Conservation (phyloP, 1,140 invertebrate genomes). For the Uloborus diversus region DNA sequence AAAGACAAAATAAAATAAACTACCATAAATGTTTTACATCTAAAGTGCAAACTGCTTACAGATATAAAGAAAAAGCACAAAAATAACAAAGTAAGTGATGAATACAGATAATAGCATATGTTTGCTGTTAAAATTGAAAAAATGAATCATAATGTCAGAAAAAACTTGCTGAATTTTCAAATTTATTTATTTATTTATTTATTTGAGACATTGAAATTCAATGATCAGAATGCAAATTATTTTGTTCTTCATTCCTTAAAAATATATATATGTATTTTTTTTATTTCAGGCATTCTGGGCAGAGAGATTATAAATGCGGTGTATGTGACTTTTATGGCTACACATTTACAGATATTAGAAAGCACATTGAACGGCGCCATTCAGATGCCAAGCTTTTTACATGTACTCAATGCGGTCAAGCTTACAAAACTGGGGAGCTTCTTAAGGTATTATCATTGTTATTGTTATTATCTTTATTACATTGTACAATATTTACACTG, state of each 20-base stretch:
- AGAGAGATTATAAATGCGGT: slow-evolving; percentile 64
- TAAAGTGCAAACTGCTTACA: no score
- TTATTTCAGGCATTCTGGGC: slow-evolving; percentile 59
- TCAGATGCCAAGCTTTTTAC: slow-evolving; percentile 58
- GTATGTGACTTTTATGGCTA: slow-evolving; percentile 68
- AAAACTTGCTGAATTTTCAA: no score
- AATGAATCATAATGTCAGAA: no score
- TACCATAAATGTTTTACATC: no score
- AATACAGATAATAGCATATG: no score
- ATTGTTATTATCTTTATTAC: not conserved
- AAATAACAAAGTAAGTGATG: no score
- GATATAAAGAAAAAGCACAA: no score
- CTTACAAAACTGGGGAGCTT: slow-evolving; percentile 61
- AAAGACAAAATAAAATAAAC: no score
- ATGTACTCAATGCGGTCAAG: slow-evolving; percentile 60
- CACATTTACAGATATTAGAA: slow-evolving; percentile 68
- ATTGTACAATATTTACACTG: not conserved
- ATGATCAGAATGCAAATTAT: no score
- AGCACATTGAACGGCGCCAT: slow-evolving; percentile 68
- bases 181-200: no score
- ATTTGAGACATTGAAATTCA: no score
- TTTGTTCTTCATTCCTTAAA: not conserved
- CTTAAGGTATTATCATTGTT: slow-evolving; percentile 60
- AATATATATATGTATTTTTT: slow-evolving; percentile 11
- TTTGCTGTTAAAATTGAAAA: no score